Evolutionary conservation across 2,888 invertebrate species (phyloP), one percentile per base, ranked within the genome.

Genomic region (Athalia rosae): DNA sequence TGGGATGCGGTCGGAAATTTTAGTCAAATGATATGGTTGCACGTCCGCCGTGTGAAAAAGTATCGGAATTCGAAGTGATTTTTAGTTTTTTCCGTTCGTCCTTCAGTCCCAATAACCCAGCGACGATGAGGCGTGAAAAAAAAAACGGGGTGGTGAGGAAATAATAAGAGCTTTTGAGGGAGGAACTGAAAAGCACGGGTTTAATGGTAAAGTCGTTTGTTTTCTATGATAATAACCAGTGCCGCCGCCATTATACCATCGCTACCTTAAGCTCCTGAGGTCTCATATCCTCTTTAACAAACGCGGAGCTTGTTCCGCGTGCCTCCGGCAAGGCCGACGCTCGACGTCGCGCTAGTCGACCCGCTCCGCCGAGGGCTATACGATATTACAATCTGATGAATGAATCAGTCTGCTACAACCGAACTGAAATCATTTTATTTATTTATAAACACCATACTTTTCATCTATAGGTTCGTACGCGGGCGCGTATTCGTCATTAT

Each of bases 241-340:
- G n/a, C 28, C 28, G 28, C 28, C 28, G 28, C 28, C 28, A 28
- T 28, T 28, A 2, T 28, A 28, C 28, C 28, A 28, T 28, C 28
- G 28, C 28, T 28, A 28, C 28, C 28, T 28, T 28, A 28, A 28
- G 28, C 28, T 28, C 28, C 28, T 28, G 67, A 67, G 67, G 67
- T 67, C 66, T 67, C 66, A 53, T 53, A 67, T 74, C 73, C 73
- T 74, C 73, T 74, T 61, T 69, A 69, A 69, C 73, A 56, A 9
- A 7, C 15, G 15, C n/a, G 45, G 61, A 74, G 48, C 73, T 83
- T 80, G 81, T 81, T 84, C 80, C 79, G 69, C 79, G 79, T 81
- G 87, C 89, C 85, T 78, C 82, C 80, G 87, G 89, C 89, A 89
- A 89, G 88, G 89, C 83, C 88, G 86, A 79, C 61, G 67, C 77